phyloP scores from a whole-genome alignment of 2,797 vertebrate genomes.

The Anabacerthia variegaticeps region DNA sequence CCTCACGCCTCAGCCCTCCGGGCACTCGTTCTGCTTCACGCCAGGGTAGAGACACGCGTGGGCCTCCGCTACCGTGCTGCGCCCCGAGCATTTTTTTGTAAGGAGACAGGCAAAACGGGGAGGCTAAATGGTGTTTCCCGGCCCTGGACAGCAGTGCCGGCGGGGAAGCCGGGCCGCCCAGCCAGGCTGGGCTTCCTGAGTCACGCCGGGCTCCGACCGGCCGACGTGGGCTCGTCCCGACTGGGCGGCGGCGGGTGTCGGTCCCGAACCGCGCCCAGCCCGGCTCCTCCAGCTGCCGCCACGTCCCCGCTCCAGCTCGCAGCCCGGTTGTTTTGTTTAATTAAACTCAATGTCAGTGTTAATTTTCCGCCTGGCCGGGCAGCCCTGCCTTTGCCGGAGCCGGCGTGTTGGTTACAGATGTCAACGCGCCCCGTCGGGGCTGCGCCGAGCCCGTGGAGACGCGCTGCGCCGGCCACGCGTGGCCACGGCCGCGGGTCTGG shows the following conservation, averaged over 20 bases:
- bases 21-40: neutral
- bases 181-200: neutral
- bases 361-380: slow-evolving; percentile 73
- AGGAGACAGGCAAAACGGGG: neutral
- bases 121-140: neutral
- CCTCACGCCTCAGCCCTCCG: fast-evolving
- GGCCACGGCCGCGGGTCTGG: neutral
- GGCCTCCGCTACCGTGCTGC: neutral
- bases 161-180: neutral
- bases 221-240: neutral
- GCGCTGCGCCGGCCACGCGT: neutral
- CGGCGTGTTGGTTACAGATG: slow-evolving; percentile 65
- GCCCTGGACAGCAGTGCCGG: neutral
- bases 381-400: slow-evolving; percentile 64
- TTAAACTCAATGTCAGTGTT: slow-evolving; percentile 76
- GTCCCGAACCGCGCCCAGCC: slow-evolving; percentile 3
- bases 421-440: slow-evolving; percentile 51
- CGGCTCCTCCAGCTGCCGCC: slow-evolving; percentile 43
- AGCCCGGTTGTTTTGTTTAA: slow-evolving; percentile 73
- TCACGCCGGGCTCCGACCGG: neutral
- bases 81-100: neutral
- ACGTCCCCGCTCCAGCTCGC: slow-evolving; percentile 21
- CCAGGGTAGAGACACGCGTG: neutral
- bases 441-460: neutral
- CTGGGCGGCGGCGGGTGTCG: neutral